Percentiles rank a stretch among this genome's conserved stretches.
Conservation (phyloP, 2,113 vertebrate genomes). For the Pardalotus punctatus region DNA sequence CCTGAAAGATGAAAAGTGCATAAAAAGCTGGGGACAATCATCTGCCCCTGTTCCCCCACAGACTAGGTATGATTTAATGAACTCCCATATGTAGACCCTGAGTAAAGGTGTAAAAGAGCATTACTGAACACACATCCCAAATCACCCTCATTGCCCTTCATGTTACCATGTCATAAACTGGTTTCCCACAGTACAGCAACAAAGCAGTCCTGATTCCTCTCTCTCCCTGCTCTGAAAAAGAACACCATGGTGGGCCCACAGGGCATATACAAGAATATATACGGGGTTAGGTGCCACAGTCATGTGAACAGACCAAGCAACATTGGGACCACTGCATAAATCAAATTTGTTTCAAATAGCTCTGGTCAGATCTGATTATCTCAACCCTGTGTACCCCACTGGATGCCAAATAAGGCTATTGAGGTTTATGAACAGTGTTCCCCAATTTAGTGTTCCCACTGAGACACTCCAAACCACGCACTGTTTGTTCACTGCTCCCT, state of each 20-base stretch:
- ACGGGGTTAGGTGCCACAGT: background rate
- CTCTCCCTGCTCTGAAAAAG: background rate
- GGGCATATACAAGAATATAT: background rate
- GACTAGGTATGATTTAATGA: background rate
- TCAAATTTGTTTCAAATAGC: background rate
- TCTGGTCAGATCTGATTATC: background rate
- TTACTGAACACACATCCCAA: background rate
- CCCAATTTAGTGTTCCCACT: background rate
- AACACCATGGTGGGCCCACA: background rate
- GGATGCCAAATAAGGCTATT: rapidly evolving
- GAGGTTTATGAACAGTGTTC: background rate
- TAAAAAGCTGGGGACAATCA: background rate
- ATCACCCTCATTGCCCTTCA: background rate
- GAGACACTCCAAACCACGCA: background rate
- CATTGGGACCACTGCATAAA: background rate
- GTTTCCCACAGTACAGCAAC: background rate
- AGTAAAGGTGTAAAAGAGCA: background rate
- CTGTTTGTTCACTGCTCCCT: background rate
- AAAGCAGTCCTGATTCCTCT: background rate
- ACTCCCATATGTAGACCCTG: background rate
- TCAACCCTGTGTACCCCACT: background rate
- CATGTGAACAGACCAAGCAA: background rate
- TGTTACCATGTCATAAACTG: background rate
- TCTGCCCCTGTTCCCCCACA: background rate
- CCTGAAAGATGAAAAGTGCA: background rate